Percentiles rank a stretch among this genome's conserved stretches.
Evolutionary conservation across 2,888 invertebrate genomes (phyloP).

Genomic region (Cecidostiba fungosa): DNA sequence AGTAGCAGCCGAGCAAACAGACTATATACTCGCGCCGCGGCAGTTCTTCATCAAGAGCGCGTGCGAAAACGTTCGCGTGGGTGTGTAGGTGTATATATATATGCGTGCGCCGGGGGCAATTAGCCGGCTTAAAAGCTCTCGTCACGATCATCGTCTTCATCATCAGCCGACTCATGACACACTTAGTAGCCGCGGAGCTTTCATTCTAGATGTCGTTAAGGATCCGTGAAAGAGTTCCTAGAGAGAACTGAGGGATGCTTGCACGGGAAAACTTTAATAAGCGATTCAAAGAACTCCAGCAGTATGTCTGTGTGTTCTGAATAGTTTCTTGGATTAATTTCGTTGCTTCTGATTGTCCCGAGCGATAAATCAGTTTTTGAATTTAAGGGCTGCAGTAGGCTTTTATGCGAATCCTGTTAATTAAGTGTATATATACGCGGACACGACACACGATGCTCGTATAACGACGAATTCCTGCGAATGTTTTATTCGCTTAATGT

Average conservation of each 20-base stretch:
- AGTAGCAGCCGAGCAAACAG: conserved; percentile 16
- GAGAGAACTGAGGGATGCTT: conserved; percentile 19
- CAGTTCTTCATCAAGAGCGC: conserved; percentile 46
- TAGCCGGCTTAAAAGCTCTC: conserved; percentile 68
- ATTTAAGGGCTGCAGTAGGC: not conserved
- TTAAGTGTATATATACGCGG: conserved; percentile 9
- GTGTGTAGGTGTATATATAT: conserved; percentile 27
- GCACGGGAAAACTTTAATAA: conserved; percentile 45
- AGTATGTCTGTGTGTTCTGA: not conserved
- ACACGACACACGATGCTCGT: not conserved
- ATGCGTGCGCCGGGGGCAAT: conserved; percentile 64
- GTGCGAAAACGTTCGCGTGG: conserved; percentile 27
- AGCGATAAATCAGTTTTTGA: conserved; percentile 3
- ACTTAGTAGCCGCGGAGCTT: conserved; percentile 68
- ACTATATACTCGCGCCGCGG: not conserved
- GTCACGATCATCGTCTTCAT: conserved; percentile 66
- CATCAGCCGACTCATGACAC: conserved; percentile 71
- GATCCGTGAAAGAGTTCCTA: conserved; percentile 33
- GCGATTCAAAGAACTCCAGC: conserved; percentile 41
- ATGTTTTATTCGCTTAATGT: conserved; percentile 4
- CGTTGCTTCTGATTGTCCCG: not conserved
- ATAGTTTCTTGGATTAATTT: not conserved
- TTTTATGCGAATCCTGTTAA: not conserved
- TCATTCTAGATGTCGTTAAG: conserved; percentile 41
- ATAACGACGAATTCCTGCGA: conserved; percentile 21